Evolutionary conservation across 2,797 vertebrate genomes (phyloP), one percentile per base, ranked within the genome.

Genomic region (Platalea minor): DNA sequence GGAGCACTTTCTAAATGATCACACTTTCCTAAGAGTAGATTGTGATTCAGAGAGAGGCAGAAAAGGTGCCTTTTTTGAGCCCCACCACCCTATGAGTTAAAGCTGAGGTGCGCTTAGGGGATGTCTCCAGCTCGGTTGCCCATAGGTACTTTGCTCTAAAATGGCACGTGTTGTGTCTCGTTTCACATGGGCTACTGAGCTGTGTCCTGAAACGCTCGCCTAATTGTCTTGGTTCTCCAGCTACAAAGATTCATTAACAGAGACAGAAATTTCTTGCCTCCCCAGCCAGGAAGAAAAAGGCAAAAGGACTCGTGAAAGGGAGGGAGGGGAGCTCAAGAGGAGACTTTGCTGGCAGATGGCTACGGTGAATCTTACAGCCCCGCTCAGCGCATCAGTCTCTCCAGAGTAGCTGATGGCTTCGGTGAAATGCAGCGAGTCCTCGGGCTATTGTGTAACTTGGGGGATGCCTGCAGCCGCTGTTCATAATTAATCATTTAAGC

Each of bases 401-500:
- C 41, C 60, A 64, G 73, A 86, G 57, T 3, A 83, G 82, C 85
- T 91, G 82, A 46, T 90, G 85, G 89, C 91, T 73, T 20, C 16
- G 17, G 63, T 19, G 12, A 89, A 94, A 84, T 46, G 79, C 93
- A 70, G 93, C 46, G 13, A 91, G 69, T 83, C 81, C 82, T 88
- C 2, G 5, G 85, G 91, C 85, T 83, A 56, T 96, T 96, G 94
- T 96, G 88, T 87, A 85, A 92, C 81, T 53, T 65, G 60, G 79
- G 95, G 85, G 88, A 65, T 92, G 95, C 91, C 95, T 91, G 81
- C 91, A 93, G 91, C 84, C 2, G 0, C 93, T 91, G 63, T 25
- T 95, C 83, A 41, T 94, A 97, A 97, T 97, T 97, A 97, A 93
- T 97, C 94, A 91, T 95, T 97, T 87, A 91, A 96, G 89, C 86